Percentiles rank a stretch among this genome's conserved stretches.
Conservation (phyloP, 2,888 invertebrate genomes). For the Alloscopus bannaensis region DNA sequence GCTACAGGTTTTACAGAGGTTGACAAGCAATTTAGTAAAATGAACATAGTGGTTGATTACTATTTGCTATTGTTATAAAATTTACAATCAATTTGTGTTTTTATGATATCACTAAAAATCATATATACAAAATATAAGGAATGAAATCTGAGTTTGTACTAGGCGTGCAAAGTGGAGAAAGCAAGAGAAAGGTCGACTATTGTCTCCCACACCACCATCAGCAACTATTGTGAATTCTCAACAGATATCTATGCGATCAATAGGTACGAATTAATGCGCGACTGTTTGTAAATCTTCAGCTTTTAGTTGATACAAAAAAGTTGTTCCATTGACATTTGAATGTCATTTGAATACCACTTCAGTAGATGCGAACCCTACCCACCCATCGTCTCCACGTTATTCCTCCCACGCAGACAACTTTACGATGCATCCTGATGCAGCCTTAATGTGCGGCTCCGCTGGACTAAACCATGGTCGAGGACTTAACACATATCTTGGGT, state of each 20-base stretch:
- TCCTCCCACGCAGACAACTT: slow-evolving; percentile 16
- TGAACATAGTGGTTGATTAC: slow-evolving; percentile 74
- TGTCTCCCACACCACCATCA: slow-evolving; percentile 58
- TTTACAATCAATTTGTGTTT: too few relatives aligned
- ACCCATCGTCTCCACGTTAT: slow-evolving; percentile 37
- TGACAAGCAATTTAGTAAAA: slow-evolving; percentile 76
- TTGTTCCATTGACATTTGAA: too few relatives aligned
- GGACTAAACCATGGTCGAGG: slow-evolving; percentile 35
- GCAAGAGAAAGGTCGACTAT: slow-evolving; percentile 74
- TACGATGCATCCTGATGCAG: slow-evolving; percentile 28
- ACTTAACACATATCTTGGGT: slow-evolving; percentile 65
- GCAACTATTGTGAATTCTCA: too few relatives aligned
- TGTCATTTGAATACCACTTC: too few relatives aligned
- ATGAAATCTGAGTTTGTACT: slow-evolving; percentile 72
- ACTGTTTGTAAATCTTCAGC: slow-evolving; percentile 11
- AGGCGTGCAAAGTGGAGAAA: slow-evolving; percentile 76
- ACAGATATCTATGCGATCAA: too few relatives aligned
- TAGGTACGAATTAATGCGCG: too few relatives aligned
- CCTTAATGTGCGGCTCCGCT: slow-evolving; percentile 31
- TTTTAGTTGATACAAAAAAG: too few relatives aligned
- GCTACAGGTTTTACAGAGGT: slow-evolving; percentile 78
- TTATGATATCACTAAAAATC: too few relatives aligned
- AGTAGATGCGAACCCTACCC: too few relatives aligned
- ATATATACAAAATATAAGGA: too few relatives aligned
- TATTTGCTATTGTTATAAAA: too few relatives aligned